phyloP scores from a whole-genome alignment of 2,888 invertebrate species.

The Ophion ellenae region DNA sequence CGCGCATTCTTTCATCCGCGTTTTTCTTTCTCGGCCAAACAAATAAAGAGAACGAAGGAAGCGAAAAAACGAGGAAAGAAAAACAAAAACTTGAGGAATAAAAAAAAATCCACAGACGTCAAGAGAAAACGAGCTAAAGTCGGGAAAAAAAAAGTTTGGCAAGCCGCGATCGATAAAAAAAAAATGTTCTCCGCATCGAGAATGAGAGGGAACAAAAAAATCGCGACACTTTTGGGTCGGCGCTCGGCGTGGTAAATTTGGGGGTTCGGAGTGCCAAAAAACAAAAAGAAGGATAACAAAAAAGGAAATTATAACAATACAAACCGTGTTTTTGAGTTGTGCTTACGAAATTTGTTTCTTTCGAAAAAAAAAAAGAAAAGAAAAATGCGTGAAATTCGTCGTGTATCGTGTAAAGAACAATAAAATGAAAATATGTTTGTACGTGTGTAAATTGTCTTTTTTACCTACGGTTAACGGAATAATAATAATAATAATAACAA shows the following conservation, averaged over 20 bases:
- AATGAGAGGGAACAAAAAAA: neutral
- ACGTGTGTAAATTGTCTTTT: constrained; percentile 42
- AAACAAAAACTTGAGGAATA: neutral
- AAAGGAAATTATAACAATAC: too few species aligned
- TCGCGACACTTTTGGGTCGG: neutral
- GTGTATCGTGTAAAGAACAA: constrained; percentile 34
- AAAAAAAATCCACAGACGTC: constrained; percentile 1
- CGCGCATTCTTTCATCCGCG: neutral
- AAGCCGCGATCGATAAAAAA: neutral
- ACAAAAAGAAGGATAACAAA: constrained; percentile 8
- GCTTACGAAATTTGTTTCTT: constrained; percentile 16
- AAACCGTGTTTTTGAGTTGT: constrained; percentile 14
- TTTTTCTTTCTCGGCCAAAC: neutral
- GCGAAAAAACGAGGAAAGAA: neutral
- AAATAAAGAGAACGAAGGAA: constrained; percentile 6
- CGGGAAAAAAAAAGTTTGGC: neutral
- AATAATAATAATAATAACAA: constrained; percentile 4
- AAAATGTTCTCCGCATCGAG: too few species aligned
- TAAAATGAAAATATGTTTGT: constrained; percentile 29
- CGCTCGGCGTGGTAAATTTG: constrained; percentile 24
- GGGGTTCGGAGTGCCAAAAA: constrained; percentile 50
- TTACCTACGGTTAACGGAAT: neutral
- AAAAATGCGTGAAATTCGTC: constrained; percentile 21
- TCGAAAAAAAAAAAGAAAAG: constrained; percentile 5
- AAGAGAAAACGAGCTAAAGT: neutral